A percentile compares a stretch with the other conserved stretches of the same genome.
Evolutionary conservation across 2,888 invertebrate genomes (phyloP).

Genomic region (Sarcophaga caerulescens): DNA sequence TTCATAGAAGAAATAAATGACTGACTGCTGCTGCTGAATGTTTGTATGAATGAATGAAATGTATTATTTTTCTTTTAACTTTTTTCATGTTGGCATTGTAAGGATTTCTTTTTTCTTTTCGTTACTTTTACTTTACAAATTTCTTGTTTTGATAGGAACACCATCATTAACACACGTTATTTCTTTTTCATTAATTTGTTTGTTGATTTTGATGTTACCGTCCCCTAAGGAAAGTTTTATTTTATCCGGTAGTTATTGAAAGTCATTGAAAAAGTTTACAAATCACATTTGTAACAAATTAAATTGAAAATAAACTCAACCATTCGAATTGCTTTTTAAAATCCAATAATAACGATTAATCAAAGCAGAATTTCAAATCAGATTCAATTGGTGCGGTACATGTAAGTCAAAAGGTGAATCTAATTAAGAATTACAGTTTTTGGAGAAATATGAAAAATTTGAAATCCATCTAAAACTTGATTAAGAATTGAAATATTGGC

Average conservation of each 20-base stretch:
- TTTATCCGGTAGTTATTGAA: slow-evolving; percentile 24
- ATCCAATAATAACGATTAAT: background rate
- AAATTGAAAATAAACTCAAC: slow-evolving; percentile 72
- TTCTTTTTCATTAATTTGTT: slow-evolving; percentile 34
- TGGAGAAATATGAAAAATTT: too few relatives aligned
- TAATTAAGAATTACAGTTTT: too few relatives aligned
- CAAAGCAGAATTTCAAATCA: background rate
- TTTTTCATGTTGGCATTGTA: slow-evolving; percentile 15
- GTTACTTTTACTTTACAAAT: slow-evolving; percentile 62
- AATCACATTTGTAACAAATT: slow-evolving; percentile 78
- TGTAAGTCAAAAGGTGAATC: too few relatives aligned
- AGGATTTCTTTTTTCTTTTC: slow-evolving; percentile 14
- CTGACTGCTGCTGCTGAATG: too few relatives aligned
- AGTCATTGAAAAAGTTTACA: slow-evolving; percentile 73
- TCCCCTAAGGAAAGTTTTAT: slow-evolving; percentile 36
- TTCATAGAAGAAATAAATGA: slow-evolving; percentile 18
- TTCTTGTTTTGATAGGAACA: slow-evolving; percentile 79
- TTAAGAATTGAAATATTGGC: too few relatives aligned
- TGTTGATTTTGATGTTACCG: slow-evolving; percentile 29
- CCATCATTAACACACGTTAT: slow-evolving; percentile 76
- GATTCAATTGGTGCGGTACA: too few relatives aligned
- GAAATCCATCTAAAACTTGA: too few relatives aligned
- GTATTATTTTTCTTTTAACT: slow-evolving; percentile 9
- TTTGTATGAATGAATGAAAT: slow-evolving; percentile 3
- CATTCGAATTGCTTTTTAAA: slow-evolving; percentile 14